Percentiles rank a stretch among this genome's conserved stretches.
Conservation (phyloP, 1,140 invertebrate genomes). For the Procambarus virginalis region DNA sequence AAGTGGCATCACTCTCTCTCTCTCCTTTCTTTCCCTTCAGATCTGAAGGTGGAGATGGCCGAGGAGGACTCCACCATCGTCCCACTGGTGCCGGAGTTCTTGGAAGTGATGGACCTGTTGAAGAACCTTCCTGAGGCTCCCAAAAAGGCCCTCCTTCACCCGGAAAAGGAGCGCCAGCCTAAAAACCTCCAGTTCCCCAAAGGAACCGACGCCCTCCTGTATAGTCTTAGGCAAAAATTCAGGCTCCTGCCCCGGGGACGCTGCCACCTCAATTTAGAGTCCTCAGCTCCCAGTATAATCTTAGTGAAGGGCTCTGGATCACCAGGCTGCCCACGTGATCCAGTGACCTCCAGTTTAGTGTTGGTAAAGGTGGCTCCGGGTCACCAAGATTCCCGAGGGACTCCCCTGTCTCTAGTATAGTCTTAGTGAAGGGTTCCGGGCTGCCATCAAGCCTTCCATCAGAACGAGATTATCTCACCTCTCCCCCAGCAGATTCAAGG, state of each 20-base stretch:
- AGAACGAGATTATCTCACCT: constrained; percentile 29
- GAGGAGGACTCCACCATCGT: constrained; percentile 27
- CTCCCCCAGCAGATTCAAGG: constrained; percentile 13
- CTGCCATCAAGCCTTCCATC: not conserved
- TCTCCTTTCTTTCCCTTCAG: not conserved
- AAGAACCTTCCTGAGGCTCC: constrained; percentile 40
- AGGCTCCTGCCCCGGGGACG: no score
- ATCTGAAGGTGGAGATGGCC: constrained; percentile 30
- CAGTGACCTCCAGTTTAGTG: not conserved
- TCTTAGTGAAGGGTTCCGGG: not conserved
- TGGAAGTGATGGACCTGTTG: constrained; percentile 45
- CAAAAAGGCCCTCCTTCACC: not conserved
- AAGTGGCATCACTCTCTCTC: not conserved
- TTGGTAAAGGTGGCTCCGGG: not conserved
- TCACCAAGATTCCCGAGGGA: not conserved
- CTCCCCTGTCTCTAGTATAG: not conserved
- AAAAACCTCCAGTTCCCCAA: not conserved
- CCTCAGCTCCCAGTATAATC: no score
- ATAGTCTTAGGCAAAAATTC: no score
- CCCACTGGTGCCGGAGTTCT: constrained; percentile 31
- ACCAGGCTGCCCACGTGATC: not conserved
- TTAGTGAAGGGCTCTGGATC: not conserved
- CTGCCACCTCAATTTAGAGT: no score
- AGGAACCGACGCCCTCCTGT: not conserved
- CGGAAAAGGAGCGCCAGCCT: not conserved